Evolutionary conservation across 1,140 invertebrate species (phyloP), one percentile per base, ranked within the genome.

Genomic region (Drosophila hydei): DNA sequence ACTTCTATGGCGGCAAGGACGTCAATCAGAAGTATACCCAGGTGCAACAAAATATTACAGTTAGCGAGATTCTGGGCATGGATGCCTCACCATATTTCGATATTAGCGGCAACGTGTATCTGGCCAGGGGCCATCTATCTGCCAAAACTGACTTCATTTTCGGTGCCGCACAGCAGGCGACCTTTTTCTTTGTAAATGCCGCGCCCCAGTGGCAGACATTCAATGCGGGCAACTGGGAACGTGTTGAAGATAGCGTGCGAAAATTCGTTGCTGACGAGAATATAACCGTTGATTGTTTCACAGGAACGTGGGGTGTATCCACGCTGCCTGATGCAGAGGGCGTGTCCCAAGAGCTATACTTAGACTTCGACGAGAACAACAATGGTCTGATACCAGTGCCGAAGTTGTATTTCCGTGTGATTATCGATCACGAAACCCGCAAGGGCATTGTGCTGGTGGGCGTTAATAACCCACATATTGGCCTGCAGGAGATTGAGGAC

Each of bases 121-220:
- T 96, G 60, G 92, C 94, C 0, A 92, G 94, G 19, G 95, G 95
- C 7, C 95, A 96, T 79, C 89, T 95, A 7, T 91, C 94, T 0
- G 94, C 95, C 7, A 95, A 95, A 75, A 93, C 92, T 12, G 95
- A 96, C 81, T 94, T 93, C 62, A 92, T 95, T 1, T 94, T 93
- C 60, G 94, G 93, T 0, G 88, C 93, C 8, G 93, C 93, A 7
- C 94, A 96, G 75, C 92, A 93, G 8, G 91, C 94, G 1, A 94
- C 94, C 1, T 95, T 94, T 80, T 94, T 93, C 72, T 95, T 94
- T 75, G 92, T 94, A 4, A 95, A 95, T 81, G 93, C 90, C 11
- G 94, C 93, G 1, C 94, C 94, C 0, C 94, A 92, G 77, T 95
- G 94, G 94, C 94, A 95, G 63, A 93, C 92, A 7, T 94, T 95